Base-by-base conservation (phyloP, 2,113 vertebrate genomes). In the Albula glossodonta region DNA sequence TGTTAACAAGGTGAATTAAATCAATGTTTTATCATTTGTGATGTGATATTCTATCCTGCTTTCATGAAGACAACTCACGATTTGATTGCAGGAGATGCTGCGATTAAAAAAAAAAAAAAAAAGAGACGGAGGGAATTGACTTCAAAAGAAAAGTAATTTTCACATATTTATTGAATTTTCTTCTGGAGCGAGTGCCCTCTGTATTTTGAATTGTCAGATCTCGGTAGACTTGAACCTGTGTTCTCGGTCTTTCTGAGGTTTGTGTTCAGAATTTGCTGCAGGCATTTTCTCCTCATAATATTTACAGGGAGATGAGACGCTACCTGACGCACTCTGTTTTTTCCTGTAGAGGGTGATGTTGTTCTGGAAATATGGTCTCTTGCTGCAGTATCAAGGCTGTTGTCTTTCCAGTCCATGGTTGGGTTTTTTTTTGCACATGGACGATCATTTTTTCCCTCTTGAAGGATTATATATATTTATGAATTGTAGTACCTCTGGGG, bases 291-390 rank as follows among this genome's bases (percentile, higher is more conserved):
- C 17, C 22, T 41, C 31, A 41, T 19, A 41, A 48, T 60, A 13
- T 53, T 57, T 31, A 10, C 31, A 8, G 7, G 10, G 50, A 82
- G 63, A 52, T 4, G 41, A 17, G 1, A 60, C 86, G 88, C 84
- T 91, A 91, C 87, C 90, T 84, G 79, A 89, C 89, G 82, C 85
- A 86, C 83, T 90, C 89, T 90, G 91, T 41, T 77, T 49, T 81
- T 12, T 52, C 94, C 95, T 96, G 94, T 91, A 96, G 95, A 95
- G 95, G 95, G 95, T 87, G 93, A 90, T 95, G 92, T 95, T 95
- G 95, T 91, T 93, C 92, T 93, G 90, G 89, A 93, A 91, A 94
- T 93, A 88, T 89, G 56, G 78, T 87, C 87, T 90, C 86, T 82
- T 90, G 25, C 80, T 81, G 81, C 85, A 83, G 90, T 88, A 87